phyloP scores from a whole-genome alignment of 2,888 invertebrate species.

The Coleophora flavipennella region DNA sequence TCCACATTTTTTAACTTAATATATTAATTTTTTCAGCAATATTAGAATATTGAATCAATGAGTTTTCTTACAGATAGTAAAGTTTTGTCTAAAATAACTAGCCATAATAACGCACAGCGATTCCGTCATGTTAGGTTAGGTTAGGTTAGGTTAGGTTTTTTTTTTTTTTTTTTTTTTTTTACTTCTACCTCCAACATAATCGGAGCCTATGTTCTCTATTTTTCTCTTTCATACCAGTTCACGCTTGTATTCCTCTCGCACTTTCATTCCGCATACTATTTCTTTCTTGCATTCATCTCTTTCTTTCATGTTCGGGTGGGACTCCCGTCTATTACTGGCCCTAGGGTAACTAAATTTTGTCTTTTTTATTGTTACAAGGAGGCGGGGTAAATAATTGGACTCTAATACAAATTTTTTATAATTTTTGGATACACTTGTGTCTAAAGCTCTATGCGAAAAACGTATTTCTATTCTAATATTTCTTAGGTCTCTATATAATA shows the following conservation, averaged over 20 bases:
- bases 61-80: background rate
- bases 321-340: background rate
- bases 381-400: background rate
- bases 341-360: background rate
- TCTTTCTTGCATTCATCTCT: no score
- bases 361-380: background rate
- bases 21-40: background rate
- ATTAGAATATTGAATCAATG: background rate
- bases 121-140: conserved; percentile 6
- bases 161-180: no score
- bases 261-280: no score
- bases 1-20: background rate
- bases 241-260: no score
- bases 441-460: background rate
- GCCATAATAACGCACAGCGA: no score
- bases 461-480: background rate
- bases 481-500: background rate
- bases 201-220: no score
- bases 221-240: no score
- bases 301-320: no score
- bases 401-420: background rate
- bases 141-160: background rate
- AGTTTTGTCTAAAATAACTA: background rate
- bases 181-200: no score
- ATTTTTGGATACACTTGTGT: background rate